Percentiles rank a stretch among this genome's conserved stretches.
Evolutionary conservation across 2,113 vertebrate genomes (phyloP).

Genomic region (Corythaixoides concolor): DNA sequence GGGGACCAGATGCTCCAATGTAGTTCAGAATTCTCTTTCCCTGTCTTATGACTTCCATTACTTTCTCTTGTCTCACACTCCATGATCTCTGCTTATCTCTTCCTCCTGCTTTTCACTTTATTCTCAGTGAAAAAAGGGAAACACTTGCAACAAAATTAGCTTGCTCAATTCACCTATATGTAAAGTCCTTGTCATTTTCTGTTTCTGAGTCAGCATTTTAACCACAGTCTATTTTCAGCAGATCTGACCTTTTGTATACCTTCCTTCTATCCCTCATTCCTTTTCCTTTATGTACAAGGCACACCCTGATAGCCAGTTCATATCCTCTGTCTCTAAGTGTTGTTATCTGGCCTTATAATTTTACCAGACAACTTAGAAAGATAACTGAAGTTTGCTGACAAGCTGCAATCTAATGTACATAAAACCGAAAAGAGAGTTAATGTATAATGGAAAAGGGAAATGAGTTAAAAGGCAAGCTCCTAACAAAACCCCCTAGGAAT

Average conservation of each 20-base stretch:
- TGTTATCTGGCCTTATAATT: background rate
- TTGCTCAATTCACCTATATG: background rate
- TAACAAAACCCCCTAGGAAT: background rate
- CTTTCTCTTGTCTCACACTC: background rate
- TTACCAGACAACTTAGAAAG: background rate
- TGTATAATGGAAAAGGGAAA: background rate
- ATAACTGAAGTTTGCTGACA: background rate
- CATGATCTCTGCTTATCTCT: background rate
- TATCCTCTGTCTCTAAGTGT: background rate
- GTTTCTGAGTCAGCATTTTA: background rate
- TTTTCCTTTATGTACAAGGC: background rate
- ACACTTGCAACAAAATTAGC: background rate
- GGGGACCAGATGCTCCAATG: background rate
- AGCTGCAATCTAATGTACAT: background rate
- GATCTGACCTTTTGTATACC: background rate
- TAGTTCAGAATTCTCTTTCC: background rate
- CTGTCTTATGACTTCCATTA: background rate
- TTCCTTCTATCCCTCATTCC: background rate
- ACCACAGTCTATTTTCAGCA: background rate
- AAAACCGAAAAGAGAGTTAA: background rate
- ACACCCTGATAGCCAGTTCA: background rate
- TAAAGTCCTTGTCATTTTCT: background rate
- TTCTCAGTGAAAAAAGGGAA: background rate
- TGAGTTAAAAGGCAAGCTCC: background rate
- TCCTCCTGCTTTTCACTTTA: background rate